Base-by-base conservation (phyloP, 2,113 vertebrate species). In the Pomatorhinus ruficollis region DNA sequence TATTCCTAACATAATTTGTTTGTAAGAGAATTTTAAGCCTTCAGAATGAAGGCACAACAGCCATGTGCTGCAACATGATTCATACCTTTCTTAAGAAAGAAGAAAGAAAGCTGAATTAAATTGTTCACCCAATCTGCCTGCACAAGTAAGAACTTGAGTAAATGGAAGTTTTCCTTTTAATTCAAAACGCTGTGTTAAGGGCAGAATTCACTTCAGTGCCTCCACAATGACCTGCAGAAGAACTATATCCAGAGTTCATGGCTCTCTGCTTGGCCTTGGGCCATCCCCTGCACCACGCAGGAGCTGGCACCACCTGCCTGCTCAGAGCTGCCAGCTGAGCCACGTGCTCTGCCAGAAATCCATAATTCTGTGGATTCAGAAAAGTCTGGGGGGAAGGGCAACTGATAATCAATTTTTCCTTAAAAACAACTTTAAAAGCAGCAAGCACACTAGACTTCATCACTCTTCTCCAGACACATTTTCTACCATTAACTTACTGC, bases 311-410 rank as follows among this genome's bases (percentile, higher is more conserved):
- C 3, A 5, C 5, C 13, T 0, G 4, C 69, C 64, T 31, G 69
- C 92, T 87, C 60, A 22, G 25, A 42, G 84, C 87, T 89, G 96
- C 93, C 93, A 95, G 84, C 61, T 79, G 57, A 28, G 24, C 20
- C 0, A 0, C 5, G 1, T 0, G 1, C 89, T 86, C 87, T 95
- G 92, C 92, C 90, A 94, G 63, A 24, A 69, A 85, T 22, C 44
- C 50, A 15, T 65, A 37, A 27, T 54, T 31, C 95, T n/a, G 39
- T 6, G 31, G 12, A 24, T 53, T 80, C 37, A 25, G 19, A 42
- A 9, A 71, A 87, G 24, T 59, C 72, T 47, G 50, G 10, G 64
- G 30, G 52, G 70, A 53, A 69, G 15, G 47, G 35, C 60, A 90
- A 74, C 30, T 15, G 28, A 91, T 59, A 81, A n/a, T 25, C 27